Base-by-base conservation (phyloP, 2,797 vertebrate genomes). In the Nasua narica region DNA sequence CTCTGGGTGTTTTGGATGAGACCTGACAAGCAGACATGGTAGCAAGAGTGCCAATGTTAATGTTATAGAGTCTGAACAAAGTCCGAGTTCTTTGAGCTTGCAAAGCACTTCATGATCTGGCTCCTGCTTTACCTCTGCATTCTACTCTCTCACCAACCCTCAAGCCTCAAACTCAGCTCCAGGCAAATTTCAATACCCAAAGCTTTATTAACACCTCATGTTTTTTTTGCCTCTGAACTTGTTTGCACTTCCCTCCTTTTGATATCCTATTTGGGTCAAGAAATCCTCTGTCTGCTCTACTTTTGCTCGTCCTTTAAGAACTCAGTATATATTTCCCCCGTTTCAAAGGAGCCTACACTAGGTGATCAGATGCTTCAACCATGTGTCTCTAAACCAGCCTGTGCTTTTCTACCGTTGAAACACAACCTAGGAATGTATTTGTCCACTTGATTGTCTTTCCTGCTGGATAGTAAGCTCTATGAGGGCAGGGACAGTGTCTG, bases 11-110 rank as follows among this genome's bases (percentile, higher is more conserved):
- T 95, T 93, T 69, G 67, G 84, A 93, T 78, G 76, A 89, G 96
- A 96, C 87, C 78, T 93, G 94, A 97, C 18, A 97, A 97, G 92
- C 91, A 95, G 77, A 81, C 76, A 87, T 90, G 62, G 92, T 92
- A 87, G 92, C 96, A 96, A 95, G 87, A 94, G 91, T 97, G 94
- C 70, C 94, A 92, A 67, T 96, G 81, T 97, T 65, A 85, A 91
- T 96, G 94, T 88, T 96, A 85, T 93, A 94, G 94, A 91, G 54
- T 95, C 96, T 98, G 94, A 97, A 95, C 60, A 82, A 91, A 78
- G 81, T 95, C 48, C 56, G 48, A 0, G 35, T 65, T 88, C 35
- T 87, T 65, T 70, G 72, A 50, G 21, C 27, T 96, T 88, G 13
- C 50, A 88, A 52, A 88, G 27, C 7, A 23, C 48, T 69, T 95